Evolutionary conservation across 2,888 invertebrate species (phyloP).

Genomic region (Mycalesis mineus): DNA sequence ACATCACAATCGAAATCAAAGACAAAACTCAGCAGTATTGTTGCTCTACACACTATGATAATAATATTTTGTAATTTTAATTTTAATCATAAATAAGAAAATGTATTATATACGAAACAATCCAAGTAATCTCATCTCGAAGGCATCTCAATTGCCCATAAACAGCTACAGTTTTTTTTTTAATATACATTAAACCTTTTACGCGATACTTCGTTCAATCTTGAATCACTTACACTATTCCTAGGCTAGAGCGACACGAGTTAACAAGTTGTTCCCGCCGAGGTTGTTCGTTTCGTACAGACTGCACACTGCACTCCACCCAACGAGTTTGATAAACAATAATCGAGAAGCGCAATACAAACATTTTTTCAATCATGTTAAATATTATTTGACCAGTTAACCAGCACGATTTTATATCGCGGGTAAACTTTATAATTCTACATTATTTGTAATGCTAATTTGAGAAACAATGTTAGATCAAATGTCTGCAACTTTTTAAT

Average conservation of each 20-base stretch:
- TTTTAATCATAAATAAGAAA: slow-evolving; percentile 36
- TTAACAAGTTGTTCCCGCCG: slow-evolving; percentile 64
- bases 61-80: slow-evolving; percentile 41
- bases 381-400: too few species aligned
- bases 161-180: slow-evolving; percentile 56
- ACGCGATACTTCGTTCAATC: slow-evolving; percentile 57
- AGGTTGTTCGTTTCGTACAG: slow-evolving; percentile 39
- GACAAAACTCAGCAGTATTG: slow-evolving; percentile 50
- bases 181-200: slow-evolving; percentile 47
- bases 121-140: slow-evolving; percentile 60
- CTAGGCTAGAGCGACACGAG: slow-evolving; percentile 55
- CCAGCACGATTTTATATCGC: too few species aligned
- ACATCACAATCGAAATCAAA: slow-evolving; percentile 42
- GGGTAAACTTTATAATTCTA: too few species aligned
- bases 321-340: neutral
- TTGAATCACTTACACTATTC: slow-evolving; percentile 52
- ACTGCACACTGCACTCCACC: slow-evolving; percentile 10
- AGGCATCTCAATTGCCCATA: slow-evolving; percentile 50
- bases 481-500: too few species aligned
- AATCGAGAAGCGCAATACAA: neutral
- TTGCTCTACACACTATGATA: slow-evolving; percentile 48
- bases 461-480: too few species aligned
- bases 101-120: slow-evolving; percentile 37
- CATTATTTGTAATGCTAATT: too few species aligned
- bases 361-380: neutral